Percentiles rank a stretch among this genome's conserved stretches.
Conservation (phyloP, 2,797 vertebrate genomes). For the Cichlasoma orientale region DNA sequence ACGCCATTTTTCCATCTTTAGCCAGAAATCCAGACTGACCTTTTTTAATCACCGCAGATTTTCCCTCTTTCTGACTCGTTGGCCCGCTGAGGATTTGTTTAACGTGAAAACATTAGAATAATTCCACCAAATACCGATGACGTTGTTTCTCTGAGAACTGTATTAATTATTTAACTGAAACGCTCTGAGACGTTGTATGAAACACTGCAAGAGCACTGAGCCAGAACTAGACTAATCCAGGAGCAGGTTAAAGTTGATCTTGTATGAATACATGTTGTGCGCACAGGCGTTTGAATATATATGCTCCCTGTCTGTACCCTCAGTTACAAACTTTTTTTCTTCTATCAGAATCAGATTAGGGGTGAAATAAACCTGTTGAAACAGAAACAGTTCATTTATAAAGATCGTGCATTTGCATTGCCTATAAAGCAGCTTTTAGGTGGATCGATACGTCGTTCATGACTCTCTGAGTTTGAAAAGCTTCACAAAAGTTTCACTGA, state of each 20-base stretch:
- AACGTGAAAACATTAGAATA: constrained; percentile 23
- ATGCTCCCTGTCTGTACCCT: background rate
- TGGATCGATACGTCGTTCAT: background rate
- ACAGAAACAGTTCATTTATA: background rate
- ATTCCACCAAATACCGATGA: constrained; percentile 20
- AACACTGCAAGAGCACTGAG: background rate
- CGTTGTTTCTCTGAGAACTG: constrained; percentile 18
- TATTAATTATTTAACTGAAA: constrained; percentile 15
- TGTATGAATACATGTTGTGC: background rate
- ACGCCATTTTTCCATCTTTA: constrained; percentile 61
- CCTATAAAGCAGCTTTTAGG: background rate
- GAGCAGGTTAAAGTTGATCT: background rate
- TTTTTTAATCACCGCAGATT: constrained; percentile 41
- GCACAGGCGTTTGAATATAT: background rate
- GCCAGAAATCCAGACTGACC: constrained; percentile 60
- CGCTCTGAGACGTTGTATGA: background rate
- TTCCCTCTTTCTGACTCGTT: constrained; percentile 24
- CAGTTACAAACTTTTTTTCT: background rate
- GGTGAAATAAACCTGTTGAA: background rate
- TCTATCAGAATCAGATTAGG: background rate
- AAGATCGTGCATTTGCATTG: background rate
- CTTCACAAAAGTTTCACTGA: background rate
- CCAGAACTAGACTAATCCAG: constrained; percentile 3
- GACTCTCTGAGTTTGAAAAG: background rate
- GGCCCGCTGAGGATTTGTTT: constrained; percentile 19